Evolutionary conservation across 2,888 invertebrate species (phyloP).

Genomic region (Dryobotodes eremita): DNA sequence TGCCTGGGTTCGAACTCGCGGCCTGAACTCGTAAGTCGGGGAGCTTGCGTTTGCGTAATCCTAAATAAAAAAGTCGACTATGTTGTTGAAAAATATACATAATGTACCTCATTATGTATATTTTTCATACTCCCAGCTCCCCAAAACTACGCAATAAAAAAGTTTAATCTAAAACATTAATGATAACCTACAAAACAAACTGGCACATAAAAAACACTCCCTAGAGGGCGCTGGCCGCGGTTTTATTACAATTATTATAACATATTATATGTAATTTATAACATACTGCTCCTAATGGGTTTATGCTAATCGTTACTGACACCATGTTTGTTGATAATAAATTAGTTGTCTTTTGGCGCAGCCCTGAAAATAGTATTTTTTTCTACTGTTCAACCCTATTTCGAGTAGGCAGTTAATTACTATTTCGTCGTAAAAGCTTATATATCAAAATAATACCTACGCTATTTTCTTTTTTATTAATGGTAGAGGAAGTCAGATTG

Average conservation of each 20-base stretch:
- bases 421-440: not conserved
- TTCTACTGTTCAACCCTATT: constrained; percentile 36
- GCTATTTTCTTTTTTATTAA: constrained; percentile 3
- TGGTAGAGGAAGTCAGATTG: not conserved
- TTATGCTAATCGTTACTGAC: constrained; percentile 87
- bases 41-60: too few relatives aligned
- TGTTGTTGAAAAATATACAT: too few relatives aligned
- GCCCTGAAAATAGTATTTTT: constrained; percentile 34
- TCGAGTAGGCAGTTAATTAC: constrained; percentile 33
- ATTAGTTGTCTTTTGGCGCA: constrained; percentile 54
- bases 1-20: too few relatives aligned
- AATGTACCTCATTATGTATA: not conserved
- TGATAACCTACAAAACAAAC: constrained; percentile 68
- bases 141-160: constrained; percentile 43
- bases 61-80: too few relatives aligned
- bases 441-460: not conserved
- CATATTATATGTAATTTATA: constrained; percentile 87
- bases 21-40: too few relatives aligned
- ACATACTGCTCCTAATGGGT: constrained; percentile 78
- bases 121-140: not conserved
- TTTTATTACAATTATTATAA: constrained; percentile 84
- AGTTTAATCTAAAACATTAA: constrained; percentile 54
- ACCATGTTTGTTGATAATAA: constrained; percentile 70
- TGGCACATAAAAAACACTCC: constrained; percentile 72
- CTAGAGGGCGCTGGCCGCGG: constrained; percentile 80